Conservation (phyloP, 2,888 invertebrate species). For the Amiota minor region DNA sequence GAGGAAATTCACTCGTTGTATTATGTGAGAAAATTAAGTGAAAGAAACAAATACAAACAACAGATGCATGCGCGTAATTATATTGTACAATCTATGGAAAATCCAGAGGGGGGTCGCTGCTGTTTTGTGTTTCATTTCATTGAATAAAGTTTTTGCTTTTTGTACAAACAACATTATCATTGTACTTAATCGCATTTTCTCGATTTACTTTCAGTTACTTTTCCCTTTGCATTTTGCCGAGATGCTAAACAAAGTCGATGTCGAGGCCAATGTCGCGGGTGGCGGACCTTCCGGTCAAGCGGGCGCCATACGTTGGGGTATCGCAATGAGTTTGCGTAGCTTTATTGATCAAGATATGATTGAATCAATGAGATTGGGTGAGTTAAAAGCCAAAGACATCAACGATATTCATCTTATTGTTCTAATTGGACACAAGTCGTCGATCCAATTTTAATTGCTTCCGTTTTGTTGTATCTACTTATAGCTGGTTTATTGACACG, state of each 20-base stretch:
- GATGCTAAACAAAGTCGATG: conserved; percentile 85
- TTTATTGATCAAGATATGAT: conserved; percentile 85
- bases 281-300: conserved; percentile 88
- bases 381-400: conserved; percentile 47
- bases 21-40: conserved; percentile 5
- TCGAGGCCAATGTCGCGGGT: conserved; percentile 83
- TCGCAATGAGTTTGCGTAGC: conserved; percentile 87
- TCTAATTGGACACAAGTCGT: conserved; percentile 7
- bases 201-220: conserved; percentile 77
- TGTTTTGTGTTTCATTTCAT: not conserved
- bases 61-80: conserved; percentile 1
- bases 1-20: conserved; percentile 20
- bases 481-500: conserved; percentile 88
- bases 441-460: conserved; percentile 38
- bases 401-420: not conserved
- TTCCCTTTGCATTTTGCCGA: conserved; percentile 89
- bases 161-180: not conserved
- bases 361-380: conserved; percentile 90
- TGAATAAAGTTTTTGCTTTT: conserved; percentile 27
- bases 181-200: conserved; percentile 34
- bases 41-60: not conserved
- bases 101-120: not conserved
- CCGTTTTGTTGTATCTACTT: conserved; percentile 40
- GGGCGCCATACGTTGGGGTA: conserved; percentile 91
- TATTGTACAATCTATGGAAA: not conserved